Base-by-base conservation (phyloP, 2,797 vertebrate genomes). In the Sebastes paucispinis region DNA sequence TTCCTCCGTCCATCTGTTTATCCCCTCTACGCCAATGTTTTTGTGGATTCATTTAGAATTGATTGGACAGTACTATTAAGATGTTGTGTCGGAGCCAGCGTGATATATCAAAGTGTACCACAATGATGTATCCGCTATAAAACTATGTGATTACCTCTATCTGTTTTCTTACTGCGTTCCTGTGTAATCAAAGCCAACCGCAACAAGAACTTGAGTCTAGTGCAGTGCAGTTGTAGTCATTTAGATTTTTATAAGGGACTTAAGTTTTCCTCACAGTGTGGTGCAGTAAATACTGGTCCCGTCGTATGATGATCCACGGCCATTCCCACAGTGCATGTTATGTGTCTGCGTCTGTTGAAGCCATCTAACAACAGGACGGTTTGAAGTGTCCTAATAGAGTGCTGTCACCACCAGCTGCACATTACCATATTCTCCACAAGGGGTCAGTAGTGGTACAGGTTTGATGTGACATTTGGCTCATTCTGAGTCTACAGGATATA, bases 401-500 rank as follows among this genome's bases (percentile, higher is more conserved):
- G 25, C 7, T 29, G 34, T 57, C 4, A 12, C 3, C n/a, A 16
- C 25, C 14, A 67, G 73, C 47, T 90, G 91, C 63, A 91, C 54
- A 10, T 63, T 6, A 13, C 24, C 8, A 1, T 54, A 18, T 69
- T 52, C 8, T 82, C 93, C 94, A 94, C 82, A 60, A 84, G 93
- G 89, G 90, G 93, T 77, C 94, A 93, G 92, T 89, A 66, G 85
- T 85, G 77, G 62, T 65, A 27, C 75, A 91, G 31, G 59, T 70
- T 85, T 88, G 27, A 55, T 70, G 54, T 54, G 34, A 57, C 8
- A 1, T 57, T 22, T 20, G 29, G 10, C 59, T 73, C 29, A 14
- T 3, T 32, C 43, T 39, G 3, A 52, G 14, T 20, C 50, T n/a
- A 52, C 18, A n/a, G 4, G 16, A 8, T 47, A 47, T 47, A 18